Conservation (phyloP, 2,113 vertebrate species). For the Nymphicus hollandicus region DNA sequence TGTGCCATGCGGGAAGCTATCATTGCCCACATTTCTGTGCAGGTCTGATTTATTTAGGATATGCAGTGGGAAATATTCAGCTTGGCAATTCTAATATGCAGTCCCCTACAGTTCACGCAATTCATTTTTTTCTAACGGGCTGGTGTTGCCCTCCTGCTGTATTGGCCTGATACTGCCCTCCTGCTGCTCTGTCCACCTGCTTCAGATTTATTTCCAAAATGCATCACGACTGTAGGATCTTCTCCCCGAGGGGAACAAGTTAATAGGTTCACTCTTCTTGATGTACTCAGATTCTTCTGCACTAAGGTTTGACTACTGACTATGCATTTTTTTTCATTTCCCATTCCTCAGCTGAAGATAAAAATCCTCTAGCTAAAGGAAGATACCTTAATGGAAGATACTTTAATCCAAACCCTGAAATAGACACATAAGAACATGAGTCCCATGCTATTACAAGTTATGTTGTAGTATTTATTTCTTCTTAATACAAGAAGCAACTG, state of each 20-base stretch:
- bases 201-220: constrained; percentile 71
- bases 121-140: constrained; percentile 57
- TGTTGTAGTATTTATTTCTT: background rate
- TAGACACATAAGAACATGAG: background rate
- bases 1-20: background rate
- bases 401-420: background rate
- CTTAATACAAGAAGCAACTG: constrained; percentile 23
- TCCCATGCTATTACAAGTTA: background rate
- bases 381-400: background rate
- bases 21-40: background rate
- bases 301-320: constrained; percentile 33
- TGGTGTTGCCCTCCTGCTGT: constrained; percentile 43
- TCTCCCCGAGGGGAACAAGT: constrained; percentile 45
- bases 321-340: background rate
- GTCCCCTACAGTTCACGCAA: constrained; percentile 24
- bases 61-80: constrained; percentile 47
- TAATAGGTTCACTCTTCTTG: constrained; percentile 65
- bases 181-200: constrained; percentile 74
- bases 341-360: constrained; percentile 37
- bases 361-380: background rate
- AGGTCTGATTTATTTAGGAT: constrained; percentile 58
- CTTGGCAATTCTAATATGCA: constrained; percentile 67
- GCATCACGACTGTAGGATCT: constrained; percentile 35
- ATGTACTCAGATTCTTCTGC: constrained; percentile 45
- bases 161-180: constrained; percentile 38